Evolutionary conservation across 2,113 vertebrate species (phyloP).

Genomic region (Syrmaticus mikado): DNA sequence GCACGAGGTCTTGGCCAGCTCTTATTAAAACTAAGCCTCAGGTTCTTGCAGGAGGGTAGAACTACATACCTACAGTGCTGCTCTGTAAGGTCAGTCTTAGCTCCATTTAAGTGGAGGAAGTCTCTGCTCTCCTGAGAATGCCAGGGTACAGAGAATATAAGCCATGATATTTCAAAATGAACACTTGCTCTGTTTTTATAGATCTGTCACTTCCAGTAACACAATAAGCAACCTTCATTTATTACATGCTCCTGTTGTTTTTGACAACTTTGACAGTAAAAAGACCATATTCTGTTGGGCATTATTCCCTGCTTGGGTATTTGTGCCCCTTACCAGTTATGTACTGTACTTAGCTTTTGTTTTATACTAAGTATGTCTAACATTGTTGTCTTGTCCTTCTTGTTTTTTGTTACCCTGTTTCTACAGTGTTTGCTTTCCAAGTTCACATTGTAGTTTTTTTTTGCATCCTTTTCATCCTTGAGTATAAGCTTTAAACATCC

Average conservation of each 20-base stretch:
- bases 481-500: not conserved
- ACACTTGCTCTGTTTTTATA: not conserved
- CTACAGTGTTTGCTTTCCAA: not conserved
- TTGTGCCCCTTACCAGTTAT: not conserved
- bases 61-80: fast-evolving
- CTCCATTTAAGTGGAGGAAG: not conserved
- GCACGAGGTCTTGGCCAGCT: not conserved
- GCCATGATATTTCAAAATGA: not conserved
- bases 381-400: not conserved
- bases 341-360: not conserved
- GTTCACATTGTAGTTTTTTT: not conserved
- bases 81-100: not conserved
- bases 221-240: not conserved
- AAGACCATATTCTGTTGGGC: not conserved
- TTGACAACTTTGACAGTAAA: not conserved
- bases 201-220: not conserved
- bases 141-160: not conserved
- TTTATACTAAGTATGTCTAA: not conserved
- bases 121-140: not conserved
- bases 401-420: not conserved
- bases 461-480: not conserved
- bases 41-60: not conserved
- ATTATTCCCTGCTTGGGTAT: not conserved
- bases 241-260: not conserved
- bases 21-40: not conserved